A percentile compares a stretch with the other conserved stretches of the same genome.
phyloP scores from a whole-genome alignment of 2,797 vertebrate genomes.

The Channa striata region DNA sequence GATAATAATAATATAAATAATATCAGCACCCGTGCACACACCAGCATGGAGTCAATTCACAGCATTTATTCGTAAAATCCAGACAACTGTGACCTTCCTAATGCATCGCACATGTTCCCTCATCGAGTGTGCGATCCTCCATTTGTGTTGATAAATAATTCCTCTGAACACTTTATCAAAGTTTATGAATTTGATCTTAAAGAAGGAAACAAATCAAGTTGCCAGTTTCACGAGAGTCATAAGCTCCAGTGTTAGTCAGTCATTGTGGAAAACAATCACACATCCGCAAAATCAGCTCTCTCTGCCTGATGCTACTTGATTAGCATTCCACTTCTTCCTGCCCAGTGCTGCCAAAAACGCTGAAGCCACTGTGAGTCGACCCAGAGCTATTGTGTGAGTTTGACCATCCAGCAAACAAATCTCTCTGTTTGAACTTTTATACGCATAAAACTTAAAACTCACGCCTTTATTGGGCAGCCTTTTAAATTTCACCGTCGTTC shows the following conservation, averaged over 20 bases:
- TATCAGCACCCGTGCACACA: background rate
- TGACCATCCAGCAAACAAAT: conserved; percentile 32
- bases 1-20: too few species aligned
- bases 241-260: conserved; percentile 43
- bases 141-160: conserved; percentile 42
- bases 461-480: conserved; percentile 5
- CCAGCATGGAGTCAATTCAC: conserved; percentile 5
- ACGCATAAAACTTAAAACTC: background rate
- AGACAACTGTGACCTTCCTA: conserved; percentile 34
- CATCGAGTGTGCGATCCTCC: conserved; percentile 28
- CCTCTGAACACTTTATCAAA: conserved; percentile 43
- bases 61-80: background rate
- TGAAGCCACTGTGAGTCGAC: conserved; percentile 42
- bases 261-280: conserved; percentile 50
- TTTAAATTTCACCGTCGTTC: conserved; percentile 40
- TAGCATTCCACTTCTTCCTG: conserved; percentile 52
- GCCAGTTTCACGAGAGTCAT: conserved; percentile 29
- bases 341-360: conserved; percentile 39
- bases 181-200: conserved; percentile 28
- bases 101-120: conserved; percentile 20
- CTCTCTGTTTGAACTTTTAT: conserved; percentile 25
- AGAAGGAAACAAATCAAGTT: conserved; percentile 19
- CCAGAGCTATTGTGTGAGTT: conserved; percentile 23
- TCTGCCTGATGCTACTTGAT: conserved; percentile 56
- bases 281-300: conserved; percentile 57